Evolutionary conservation across 2,797 vertebrate species (phyloP), one percentile per base, ranked within the genome.

Genomic region (Diglossa cyanea): DNA sequence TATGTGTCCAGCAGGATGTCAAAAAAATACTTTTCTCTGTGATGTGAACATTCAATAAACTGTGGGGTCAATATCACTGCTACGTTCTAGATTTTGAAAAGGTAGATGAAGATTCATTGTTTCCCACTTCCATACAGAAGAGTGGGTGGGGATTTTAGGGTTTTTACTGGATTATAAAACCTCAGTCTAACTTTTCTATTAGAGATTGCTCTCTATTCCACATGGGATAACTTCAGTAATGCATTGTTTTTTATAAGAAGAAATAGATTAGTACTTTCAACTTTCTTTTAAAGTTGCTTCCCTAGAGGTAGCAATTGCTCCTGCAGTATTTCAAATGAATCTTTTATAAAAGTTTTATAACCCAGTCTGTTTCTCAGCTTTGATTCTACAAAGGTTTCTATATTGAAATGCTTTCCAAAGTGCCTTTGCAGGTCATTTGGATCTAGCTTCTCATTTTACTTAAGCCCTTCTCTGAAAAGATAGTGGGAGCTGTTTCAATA

Each of bases 301-400:
- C 91, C 93, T 90, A 90, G 94, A 95, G 93, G 71, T 77, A 96
- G 31, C 68, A 88, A 87, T 91, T 35, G 17, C 72, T 86, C 33
- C 86, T 85, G 65, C 6, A 35, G 86, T 89, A 89, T 89, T 93
- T 95, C 62, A 95, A 85, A 73, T 92, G n/a, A 79, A 92, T 70
- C 54, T 93, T 95, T 83, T 67, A 91, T 95, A 92, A 94, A 96
- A 95, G 16, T 93, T 96, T 97, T 79, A 97, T 94, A 89, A 81
- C 31, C 24, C 17, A 47, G 75, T 30, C 71, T 90, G 40, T 77
- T 88, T 95, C 31, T 76, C 45, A 93, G 54, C 68, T 70, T 77
- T 86, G 87, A 93, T 91, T 92, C 75, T 95, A n/a, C 55, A 93
- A 95, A 93, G 44, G 8, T 74, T 94, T 86, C 65, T 87, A 39